phyloP scores from a whole-genome alignment of 2,888 invertebrate species.

The Chouioia cunea region DNA sequence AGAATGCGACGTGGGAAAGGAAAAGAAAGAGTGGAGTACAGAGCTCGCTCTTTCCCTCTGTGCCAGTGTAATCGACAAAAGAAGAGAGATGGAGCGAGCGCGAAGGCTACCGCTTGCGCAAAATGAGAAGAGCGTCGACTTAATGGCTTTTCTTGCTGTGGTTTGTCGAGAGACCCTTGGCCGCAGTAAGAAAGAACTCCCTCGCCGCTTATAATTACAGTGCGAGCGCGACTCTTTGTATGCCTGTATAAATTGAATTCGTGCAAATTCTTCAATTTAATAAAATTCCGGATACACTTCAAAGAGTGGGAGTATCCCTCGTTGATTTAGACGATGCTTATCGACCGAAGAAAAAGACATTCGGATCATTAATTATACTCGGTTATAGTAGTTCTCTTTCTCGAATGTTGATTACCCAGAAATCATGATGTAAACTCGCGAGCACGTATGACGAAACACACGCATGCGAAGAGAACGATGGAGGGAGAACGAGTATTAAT shows the following conservation, averaged over 20 bases:
- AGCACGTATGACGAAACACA: no score
- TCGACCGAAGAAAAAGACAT: no score
- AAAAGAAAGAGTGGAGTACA: neutral
- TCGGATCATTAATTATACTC: neutral
- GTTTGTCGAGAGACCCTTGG: neutral
- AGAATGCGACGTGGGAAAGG: constrained; percentile 35
- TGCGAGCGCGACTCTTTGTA: no score
- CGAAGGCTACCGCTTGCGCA: constrained; percentile 7
- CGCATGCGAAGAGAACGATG: no score
- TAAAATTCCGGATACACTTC: no score
- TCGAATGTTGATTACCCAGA: neutral
- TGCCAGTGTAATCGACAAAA: constrained; percentile 43
- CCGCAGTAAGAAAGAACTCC: neutral
- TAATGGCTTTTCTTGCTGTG: constrained; percentile 46
- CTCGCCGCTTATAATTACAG: neutral
- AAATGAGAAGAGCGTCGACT: constrained; percentile 41
- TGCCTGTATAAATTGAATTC: no score
- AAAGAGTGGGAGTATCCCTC: no score
- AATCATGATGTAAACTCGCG: no score
- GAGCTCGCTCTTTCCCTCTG: neutral
- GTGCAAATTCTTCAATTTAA: no score
- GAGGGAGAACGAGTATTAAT: no score
- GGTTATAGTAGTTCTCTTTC: neutral
- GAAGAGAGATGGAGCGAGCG: constrained; percentile 31
- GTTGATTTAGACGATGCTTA: no score